Conservation (phyloP, 2,113 vertebrate species). For the Peromyscus maniculatus region DNA sequence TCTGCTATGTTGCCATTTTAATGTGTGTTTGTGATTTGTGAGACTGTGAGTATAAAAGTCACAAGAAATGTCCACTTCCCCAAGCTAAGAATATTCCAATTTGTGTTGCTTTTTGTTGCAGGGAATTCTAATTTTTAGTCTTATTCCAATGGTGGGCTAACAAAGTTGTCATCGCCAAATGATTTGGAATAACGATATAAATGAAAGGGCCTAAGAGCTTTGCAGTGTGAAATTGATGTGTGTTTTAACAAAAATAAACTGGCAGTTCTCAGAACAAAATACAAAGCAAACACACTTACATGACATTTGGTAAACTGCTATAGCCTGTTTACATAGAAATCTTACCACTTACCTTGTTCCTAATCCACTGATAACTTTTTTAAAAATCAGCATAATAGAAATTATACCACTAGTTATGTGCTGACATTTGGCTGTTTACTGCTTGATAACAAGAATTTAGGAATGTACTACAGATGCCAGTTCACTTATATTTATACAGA, state of each 20-base stretch:
- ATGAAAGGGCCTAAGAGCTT: constrained; percentile 30
- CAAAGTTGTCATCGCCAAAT: constrained; percentile 29
- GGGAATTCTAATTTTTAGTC: constrained; percentile 45
- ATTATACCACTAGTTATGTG: not conserved
- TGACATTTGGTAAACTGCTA: constrained; percentile 55
- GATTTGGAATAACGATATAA: constrained; percentile 27
- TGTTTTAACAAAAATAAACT: constrained; percentile 45
- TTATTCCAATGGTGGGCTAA: constrained; percentile 33
- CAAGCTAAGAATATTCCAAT: constrained; percentile 11
- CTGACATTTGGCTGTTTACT: not conserved
- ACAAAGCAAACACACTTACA: constrained; percentile 33
- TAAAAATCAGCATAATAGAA: constrained; percentile 7
- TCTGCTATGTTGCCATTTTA: not conserved
- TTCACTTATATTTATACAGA: constrained; percentile 14
- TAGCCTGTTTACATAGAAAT: constrained; percentile 55
- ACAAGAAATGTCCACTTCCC: not conserved
- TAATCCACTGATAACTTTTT: constrained; percentile 29
- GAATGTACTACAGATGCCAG: not conserved
- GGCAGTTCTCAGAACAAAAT: constrained; percentile 35
- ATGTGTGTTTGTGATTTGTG: not conserved
- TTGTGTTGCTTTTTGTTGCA: not conserved
- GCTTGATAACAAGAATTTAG: not conserved
- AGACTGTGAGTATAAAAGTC: not conserved
- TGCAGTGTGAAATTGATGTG: not conserved
- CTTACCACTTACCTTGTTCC: constrained; percentile 20